These are phyloP conservation scores for Molothrus ater DNA, from an alignment of 2,797 vertebrate genomes.

Conservation along the genomic window DNA sequence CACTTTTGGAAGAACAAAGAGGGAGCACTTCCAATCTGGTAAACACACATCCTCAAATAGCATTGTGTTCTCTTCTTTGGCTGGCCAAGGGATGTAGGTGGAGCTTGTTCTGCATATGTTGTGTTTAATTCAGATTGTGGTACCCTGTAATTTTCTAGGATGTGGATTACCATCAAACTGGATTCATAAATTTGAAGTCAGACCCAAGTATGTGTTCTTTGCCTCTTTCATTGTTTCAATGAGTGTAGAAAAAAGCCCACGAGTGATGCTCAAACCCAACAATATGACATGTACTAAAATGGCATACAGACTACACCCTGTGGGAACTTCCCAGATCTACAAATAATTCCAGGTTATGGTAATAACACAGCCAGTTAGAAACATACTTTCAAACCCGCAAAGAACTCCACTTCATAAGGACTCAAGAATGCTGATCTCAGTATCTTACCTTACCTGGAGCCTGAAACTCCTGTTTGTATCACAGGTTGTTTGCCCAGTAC, in stretches of 20 bases:
- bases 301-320: neutral
- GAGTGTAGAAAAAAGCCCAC: neutral
- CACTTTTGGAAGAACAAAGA: neutral
- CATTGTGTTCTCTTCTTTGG: neutral
- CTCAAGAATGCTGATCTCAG: neutral
- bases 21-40: neutral
- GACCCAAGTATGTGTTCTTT: neutral
- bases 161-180: neutral
- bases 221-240: neutral
- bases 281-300: neutral
- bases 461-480: neutral
- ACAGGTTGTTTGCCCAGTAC: neutral
- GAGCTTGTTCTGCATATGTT: neutral
- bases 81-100: neutral
- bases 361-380: neutral
- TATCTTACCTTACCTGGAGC: neutral
- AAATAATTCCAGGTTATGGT: neutral
- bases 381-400: neutral
- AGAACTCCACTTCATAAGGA: neutral
- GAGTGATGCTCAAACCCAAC: neutral
- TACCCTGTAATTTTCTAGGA: conserved; percentile 23
- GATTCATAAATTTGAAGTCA: neutral
- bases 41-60: neutral
- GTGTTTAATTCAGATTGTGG: neutral
- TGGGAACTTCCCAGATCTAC: neutral